Conservation (phyloP, 2,113 vertebrate species). For the Eretmochelys imbricata region DNA sequence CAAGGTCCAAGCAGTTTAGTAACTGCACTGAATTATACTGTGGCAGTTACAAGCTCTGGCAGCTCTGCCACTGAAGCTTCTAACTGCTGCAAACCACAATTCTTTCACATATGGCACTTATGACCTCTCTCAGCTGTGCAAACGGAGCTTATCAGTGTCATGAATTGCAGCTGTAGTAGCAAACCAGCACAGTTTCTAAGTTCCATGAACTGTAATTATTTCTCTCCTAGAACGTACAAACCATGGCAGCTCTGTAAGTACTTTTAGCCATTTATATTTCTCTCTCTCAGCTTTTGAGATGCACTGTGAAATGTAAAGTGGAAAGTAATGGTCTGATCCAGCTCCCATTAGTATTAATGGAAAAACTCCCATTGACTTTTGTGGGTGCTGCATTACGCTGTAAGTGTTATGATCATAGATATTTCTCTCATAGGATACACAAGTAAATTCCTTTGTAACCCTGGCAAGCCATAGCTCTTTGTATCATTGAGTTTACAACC, state of each 20-base stretch:
- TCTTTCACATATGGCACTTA: conserved; percentile 27
- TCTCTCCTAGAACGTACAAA: neutral
- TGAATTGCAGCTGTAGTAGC: neutral
- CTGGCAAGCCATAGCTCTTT: neutral
- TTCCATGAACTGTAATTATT: neutral
- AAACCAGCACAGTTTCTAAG: neutral
- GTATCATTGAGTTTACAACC: neutral
- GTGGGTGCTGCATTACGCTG: neutral
- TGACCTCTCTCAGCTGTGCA: neutral
- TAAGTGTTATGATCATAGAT: neutral
- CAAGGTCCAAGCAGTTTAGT: neutral
- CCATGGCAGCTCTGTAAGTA: neutral
- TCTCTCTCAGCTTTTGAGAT: neutral
- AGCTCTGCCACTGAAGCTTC: conserved; percentile 20
- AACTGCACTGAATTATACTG: neutral
- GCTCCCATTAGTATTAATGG: neutral
- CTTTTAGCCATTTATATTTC: neutral
- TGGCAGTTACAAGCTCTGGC: neutral
- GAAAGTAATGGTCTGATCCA: neutral
- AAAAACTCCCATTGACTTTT: neutral
- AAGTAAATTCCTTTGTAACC: neutral
- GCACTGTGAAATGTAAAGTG: neutral
- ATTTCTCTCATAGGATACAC: neutral
- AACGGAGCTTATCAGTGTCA: neutral
- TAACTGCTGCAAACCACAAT: neutral